These are phyloP conservation scores for Drosophila lutescens DNA, from an alignment of 2,888 invertebrate species.

Conservation along the genomic window DNA sequence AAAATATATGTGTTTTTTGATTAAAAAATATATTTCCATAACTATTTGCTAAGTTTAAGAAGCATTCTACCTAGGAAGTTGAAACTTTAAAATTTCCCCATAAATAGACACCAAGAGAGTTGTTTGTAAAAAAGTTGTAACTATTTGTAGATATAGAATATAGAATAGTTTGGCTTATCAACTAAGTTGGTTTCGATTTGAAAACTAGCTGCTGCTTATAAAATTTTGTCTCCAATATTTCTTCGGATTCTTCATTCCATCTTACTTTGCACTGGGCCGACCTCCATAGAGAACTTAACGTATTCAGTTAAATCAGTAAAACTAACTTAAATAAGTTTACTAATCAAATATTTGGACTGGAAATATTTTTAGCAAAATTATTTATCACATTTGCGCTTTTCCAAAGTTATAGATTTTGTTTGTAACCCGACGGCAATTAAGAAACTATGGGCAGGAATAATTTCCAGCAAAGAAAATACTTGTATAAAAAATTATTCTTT, in stretches of 20 bases:
- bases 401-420: conserved; percentile 52
- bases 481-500: conserved; percentile 36
- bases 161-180: conserved; percentile 55
- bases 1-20: conserved; percentile 64
- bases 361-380: conserved; percentile 74
- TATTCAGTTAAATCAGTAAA: conserved; percentile 12
- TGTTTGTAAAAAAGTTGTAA: conserved; percentile 58
- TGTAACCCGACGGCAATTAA: conserved; percentile 55
- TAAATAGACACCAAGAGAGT: conserved; percentile 82
- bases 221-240: conserved; percentile 39
- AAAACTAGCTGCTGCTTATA: conserved; percentile 61
- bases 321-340: conserved; percentile 24
- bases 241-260: background rate
- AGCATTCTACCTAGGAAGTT: conserved; percentile 71
- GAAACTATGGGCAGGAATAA: conserved; percentile 35
- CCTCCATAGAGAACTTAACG: conserved; percentile 29
- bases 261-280: conserved; percentile 62
- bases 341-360: conserved; percentile 49
- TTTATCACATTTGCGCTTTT: conserved; percentile 78
- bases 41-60: conserved; percentile 63
- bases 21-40: conserved; percentile 49
- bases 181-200: conserved; percentile 52
- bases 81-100: conserved; percentile 52
- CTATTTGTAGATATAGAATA: conserved; percentile 31
- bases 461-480: conserved; percentile 41